Conservation (phyloP, 2,797 vertebrate genomes). For the Helicolenus hilgendorfi region DNA sequence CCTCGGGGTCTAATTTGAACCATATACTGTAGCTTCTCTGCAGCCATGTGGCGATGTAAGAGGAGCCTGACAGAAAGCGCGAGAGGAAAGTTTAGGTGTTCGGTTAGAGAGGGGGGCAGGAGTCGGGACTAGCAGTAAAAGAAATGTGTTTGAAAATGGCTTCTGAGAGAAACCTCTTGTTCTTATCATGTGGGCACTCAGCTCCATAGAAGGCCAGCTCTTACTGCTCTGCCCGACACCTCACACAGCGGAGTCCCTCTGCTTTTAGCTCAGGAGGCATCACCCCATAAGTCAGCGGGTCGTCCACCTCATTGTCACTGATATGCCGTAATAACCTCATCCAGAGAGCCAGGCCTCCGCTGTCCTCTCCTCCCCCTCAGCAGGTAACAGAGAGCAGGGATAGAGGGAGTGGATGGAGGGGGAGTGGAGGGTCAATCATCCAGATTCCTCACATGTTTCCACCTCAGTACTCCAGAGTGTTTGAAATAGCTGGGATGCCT, state of each 20-base stretch:
- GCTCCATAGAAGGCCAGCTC: slow-evolving; percentile 12
- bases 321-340: slow-evolving; percentile 66
- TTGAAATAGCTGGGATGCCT: slow-evolving; percentile 85
- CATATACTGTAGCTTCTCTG: slow-evolving; percentile 65
- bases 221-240: slow-evolving; percentile 15
- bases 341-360: slow-evolving; percentile 51
- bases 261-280: slow-evolving; percentile 58
- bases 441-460: slow-evolving; percentile 87
- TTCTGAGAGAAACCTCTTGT: background rate
- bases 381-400: slow-evolving; percentile 78
- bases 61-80: slow-evolving; percentile 29
- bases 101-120: background rate
- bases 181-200: background rate
- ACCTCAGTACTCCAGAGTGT: slow-evolving; percentile 68
- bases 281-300: slow-evolving; percentile 50
- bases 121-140: background rate
- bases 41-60: slow-evolving; percentile 47
- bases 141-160: slow-evolving; percentile 37
- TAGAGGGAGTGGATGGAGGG: slow-evolving; percentile 58
- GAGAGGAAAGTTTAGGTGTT: slow-evolving; percentile 18
- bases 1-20: slow-evolving; percentile 78
- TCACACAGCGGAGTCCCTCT: slow-evolving; percentile 5
- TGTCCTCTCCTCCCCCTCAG: slow-evolving; percentile 78
- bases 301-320: slow-evolving; percentile 56
- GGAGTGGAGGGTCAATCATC: slow-evolving; percentile 74